Base-by-base conservation (phyloP, 2,113 vertebrate species). In the Nothocercus nigrocapillus region DNA sequence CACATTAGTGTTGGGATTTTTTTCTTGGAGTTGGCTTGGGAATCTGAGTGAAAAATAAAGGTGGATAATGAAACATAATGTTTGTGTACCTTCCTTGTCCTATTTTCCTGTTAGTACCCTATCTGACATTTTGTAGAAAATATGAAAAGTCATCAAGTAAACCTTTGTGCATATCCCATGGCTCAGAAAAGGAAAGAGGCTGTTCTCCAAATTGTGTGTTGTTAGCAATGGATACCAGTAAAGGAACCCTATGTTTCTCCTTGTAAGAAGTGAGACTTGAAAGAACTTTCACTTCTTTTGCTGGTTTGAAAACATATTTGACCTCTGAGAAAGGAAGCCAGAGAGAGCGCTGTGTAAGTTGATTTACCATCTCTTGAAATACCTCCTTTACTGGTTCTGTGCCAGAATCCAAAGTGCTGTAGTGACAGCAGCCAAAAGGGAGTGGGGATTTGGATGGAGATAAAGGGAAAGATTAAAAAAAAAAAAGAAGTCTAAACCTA, bases 301-400 rank as follows among this genome's bases (percentile, higher is more conserved):
- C 89, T 86, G 77, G 51, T 89, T 80, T 96, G 80, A 95, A 97
- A 97, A 95, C 91, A 82, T 76, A 93, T 94, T 93, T 94, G 95
- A 95, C 95, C 92, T 93, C 90, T 53, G 83, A 91, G 88, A 96
- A 90, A 96, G 94, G 93, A 97, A 97, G 88, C 83, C 74, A 68
- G 66, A 53, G 64, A 96, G 80, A 94, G 53, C 6, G 0, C 7
- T 95, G 93, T 95, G 49, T 93, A 90, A 95, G 89, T 95, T 95
- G 93, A 96, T 97, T 97, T 97, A 94, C 88, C 87, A 75, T 95
- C 91, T 95, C 94, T 92, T 87, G 91, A 95, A 96, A 96, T 94
- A 95, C 91, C 89, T 96, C 85, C 85, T 96, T 92, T 92, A 69
- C 81, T 95, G 92, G 86, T 92, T 92, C 81, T 42, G 63, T 92